These are phyloP conservation scores for Candidula unifasciata DNA, from an alignment of 2,888 invertebrate species.

Conservation along the genomic window DNA sequence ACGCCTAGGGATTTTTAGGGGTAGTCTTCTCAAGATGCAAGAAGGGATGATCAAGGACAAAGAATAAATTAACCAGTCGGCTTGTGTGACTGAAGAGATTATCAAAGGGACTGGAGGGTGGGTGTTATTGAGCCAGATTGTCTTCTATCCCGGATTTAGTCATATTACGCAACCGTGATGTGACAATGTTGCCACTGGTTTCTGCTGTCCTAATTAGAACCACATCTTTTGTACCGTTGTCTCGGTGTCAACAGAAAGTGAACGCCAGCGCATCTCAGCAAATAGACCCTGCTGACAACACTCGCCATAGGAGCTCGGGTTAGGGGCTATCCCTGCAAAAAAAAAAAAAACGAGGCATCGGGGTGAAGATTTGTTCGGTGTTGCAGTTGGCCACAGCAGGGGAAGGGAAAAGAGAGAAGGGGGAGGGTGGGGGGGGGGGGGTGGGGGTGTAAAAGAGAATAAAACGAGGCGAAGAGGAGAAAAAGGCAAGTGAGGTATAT, in stretches of 20 bases:
- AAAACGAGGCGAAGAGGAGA: neutral
- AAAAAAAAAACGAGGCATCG: too few species aligned
- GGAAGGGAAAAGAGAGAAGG: neutral
- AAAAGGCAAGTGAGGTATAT: neutral
- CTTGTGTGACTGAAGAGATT: neutral
- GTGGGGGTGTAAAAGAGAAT: neutral
- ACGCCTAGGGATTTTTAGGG: neutral
- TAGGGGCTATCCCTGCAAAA: too few species aligned
- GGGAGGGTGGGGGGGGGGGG: too few species aligned
- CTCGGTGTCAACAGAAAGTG: neutral
- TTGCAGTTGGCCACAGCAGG: neutral
- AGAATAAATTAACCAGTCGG: neutral
- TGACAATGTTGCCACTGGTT: neutral
- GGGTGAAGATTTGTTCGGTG: too few species aligned
- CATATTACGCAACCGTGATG: neutral
- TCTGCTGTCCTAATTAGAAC: conserved; percentile 15
- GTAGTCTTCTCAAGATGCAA: neutral
- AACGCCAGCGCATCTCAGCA: neutral
- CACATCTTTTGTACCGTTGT: neutral
- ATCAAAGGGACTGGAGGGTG: neutral
- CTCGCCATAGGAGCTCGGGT: too few species aligned
- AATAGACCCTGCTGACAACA: neutral
- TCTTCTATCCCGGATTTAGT: neutral
- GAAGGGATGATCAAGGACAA: neutral
- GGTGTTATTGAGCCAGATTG: neutral